phyloP scores from a whole-genome alignment of 2,113 vertebrate genomes.

The Apaloderma vittatum region DNA sequence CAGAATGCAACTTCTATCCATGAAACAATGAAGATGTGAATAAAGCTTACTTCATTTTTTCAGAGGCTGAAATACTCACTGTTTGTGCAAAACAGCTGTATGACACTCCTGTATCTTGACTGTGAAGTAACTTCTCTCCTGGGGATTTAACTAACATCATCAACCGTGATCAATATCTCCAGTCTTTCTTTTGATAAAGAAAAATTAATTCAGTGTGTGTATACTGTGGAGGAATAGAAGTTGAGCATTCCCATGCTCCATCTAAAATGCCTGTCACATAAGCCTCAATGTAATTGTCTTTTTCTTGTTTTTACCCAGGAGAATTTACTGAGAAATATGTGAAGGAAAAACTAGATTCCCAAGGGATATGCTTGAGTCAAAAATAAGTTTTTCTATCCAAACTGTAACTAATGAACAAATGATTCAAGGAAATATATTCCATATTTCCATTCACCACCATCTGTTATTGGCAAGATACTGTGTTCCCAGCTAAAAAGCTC shows the following conservation, averaged over 20 bases:
- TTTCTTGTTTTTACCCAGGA: not conserved
- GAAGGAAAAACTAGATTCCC: not conserved
- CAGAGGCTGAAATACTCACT: not conserved
- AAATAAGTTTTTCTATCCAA: slow-evolving; percentile 28
- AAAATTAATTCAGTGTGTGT: not conserved
- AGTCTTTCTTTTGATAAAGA: not conserved
- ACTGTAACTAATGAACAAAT: slow-evolving; percentile 57
- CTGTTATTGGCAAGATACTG: slow-evolving; percentile 56
- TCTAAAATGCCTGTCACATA: not conserved
- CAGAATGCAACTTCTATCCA: slow-evolving; percentile 32
- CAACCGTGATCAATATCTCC: not conserved
- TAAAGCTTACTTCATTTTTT: slow-evolving; percentile 22
- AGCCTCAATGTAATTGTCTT: not conserved
- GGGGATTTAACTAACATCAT: not conserved
- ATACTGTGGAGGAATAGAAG: not conserved
- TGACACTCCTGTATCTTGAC: not conserved
- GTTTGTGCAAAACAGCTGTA: not conserved
- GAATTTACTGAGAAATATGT: not conserved
- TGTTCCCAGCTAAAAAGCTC: not conserved
- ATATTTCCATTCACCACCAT: slow-evolving; percentile 53
- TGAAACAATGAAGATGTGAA: not conserved
- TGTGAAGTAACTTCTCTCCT: not conserved
- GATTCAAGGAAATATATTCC: slow-evolving; percentile 26
- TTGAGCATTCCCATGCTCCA: not conserved
- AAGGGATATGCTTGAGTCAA: not conserved